Conservation (phyloP, 2,797 vertebrate genomes). For the Esox lucius region DNA sequence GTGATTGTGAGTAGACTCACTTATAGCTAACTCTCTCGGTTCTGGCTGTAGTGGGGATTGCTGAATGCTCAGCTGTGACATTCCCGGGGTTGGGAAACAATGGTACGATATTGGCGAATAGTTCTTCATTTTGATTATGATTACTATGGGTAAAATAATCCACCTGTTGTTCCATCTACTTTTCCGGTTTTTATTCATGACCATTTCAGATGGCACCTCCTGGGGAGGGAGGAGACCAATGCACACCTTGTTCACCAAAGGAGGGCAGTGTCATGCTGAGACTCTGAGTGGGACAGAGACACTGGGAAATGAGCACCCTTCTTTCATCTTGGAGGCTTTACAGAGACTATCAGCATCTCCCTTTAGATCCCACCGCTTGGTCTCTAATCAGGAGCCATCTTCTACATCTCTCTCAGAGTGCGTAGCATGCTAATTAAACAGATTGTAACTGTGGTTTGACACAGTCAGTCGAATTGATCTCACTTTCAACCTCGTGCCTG, state of each 20-base stretch:
- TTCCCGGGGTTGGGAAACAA: slow-evolving; percentile 43
- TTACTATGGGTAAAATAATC: slow-evolving; percentile 39
- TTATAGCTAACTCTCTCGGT: slow-evolving; percentile 23
- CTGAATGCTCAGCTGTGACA: slow-evolving; percentile 42
- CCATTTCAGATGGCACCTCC: slow-evolving; percentile 32
- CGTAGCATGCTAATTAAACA: slow-evolving; percentile 23
- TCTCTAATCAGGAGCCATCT: slow-evolving; percentile 18
- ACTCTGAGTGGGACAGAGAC: slow-evolving; percentile 18
- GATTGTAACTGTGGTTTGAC: slow-evolving; percentile 24
- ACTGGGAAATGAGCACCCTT: slow-evolving; percentile 14
- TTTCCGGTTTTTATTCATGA: slow-evolving; percentile 23
- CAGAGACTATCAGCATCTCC: slow-evolving; percentile 15
- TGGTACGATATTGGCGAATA: slow-evolving; percentile 37
- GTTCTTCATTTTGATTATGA: slow-evolving; percentile 49
- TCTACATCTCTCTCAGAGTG: background rate
- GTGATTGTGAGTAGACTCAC: background rate
- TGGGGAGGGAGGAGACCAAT: slow-evolving; percentile 21
- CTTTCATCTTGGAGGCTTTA: slow-evolving; percentile 25
- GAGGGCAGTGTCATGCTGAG: slow-evolving; percentile 8
- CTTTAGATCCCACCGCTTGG: slow-evolving; percentile 19
- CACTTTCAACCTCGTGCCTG: slow-evolving; percentile 28
- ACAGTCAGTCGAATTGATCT: slow-evolving; percentile 12
- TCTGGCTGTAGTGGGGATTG: slow-evolving; percentile 39
- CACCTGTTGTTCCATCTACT: slow-evolving; percentile 22
- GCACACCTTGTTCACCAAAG: slow-evolving; percentile 18